Evolutionary conservation across 1,140 invertebrate species (phyloP), one percentile per base, ranked within the genome.

Genomic region (Globodera ellingtonae): DNA sequence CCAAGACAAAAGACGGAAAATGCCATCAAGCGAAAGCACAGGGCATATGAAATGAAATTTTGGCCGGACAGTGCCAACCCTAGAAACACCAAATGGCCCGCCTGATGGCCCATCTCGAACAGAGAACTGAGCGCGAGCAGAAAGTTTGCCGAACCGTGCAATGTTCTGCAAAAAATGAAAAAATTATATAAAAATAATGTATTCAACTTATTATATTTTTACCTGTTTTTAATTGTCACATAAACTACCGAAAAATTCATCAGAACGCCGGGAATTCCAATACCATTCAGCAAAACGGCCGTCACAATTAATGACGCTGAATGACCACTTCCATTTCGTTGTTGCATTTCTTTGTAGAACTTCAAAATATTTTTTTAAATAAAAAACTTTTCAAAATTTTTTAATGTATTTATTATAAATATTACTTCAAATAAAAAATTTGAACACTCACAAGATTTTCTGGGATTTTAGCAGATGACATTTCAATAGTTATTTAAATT

Each of bases 31-130:
- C 21, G 6, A 24, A 76, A n/a, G 35, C 9, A 35, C 47, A 65
- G 15, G 13, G 48, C 46, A 47, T 59, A 76, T 0, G 48, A n/a
- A 21, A 76, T n/a, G n/a, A 76, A 76, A 76, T 76, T 52, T 48
- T 65, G 46, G 52, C 46, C 52, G 9, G 73, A 75, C 15, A 75
- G 21, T 24, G 50, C 73, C 15, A 50, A n/a, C 52, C 24, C 6
- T 44, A 75, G 62, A 56, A 75, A 75, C 52, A 75, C 18, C 62
- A 59, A 65, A 24, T 75, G 73, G 18, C 52, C 73, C 59, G 44
- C 18, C 44, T 65, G 52, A 44, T 75, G 73, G 13, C 46, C 44
- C 21, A 75, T 18, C 52, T 75, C 73, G 21, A 59, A 75, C 15
- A 75, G 52, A 21, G 73, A 56, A 44, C 62, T 50, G 35, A 75